Conservation (phyloP, 2,797 vertebrate genomes). For the Malacoctenus gilli region DNA sequence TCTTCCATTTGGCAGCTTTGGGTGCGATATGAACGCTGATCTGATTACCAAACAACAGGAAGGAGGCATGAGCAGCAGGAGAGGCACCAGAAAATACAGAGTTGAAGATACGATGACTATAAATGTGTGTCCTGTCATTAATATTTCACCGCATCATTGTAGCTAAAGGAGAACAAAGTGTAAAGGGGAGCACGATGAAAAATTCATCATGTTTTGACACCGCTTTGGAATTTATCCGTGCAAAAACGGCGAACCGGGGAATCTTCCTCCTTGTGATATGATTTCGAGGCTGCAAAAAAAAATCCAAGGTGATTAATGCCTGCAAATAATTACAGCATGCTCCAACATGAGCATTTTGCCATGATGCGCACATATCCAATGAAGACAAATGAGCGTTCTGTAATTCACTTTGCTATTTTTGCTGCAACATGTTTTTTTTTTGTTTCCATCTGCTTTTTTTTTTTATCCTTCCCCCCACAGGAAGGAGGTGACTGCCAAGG, state of each 20-base stretch:
- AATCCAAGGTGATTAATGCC: conserved; percentile 50
- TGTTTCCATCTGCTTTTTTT: conserved; percentile 5
- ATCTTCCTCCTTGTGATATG: conserved; percentile 30
- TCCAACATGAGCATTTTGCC: conserved; percentile 16
- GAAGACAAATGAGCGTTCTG: conserved; percentile 35
- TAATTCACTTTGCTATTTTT: conserved; percentile 23
- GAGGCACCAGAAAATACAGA: conserved; percentile 53
- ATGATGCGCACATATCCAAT: conserved; percentile 8
- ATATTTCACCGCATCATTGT: conserved; percentile 78
- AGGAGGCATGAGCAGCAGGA: conserved; percentile 62
- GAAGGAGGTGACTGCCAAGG: conserved; percentile 56
- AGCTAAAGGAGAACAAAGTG: conserved; percentile 70
- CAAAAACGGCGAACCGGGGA: conserved; percentile 51
- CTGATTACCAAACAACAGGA: conserved; percentile 76
- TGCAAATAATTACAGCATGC: conserved; percentile 29
- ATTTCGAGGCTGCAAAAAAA: conserved; percentile 38
- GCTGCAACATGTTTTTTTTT: background rate
- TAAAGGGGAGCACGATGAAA: conserved; percentile 77
- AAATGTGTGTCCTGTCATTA: conserved; percentile 74
- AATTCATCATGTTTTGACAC: conserved; percentile 77
- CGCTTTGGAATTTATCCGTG: conserved; percentile 59
- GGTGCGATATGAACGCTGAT: conserved; percentile 73
- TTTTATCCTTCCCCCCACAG: conserved; percentile 3
- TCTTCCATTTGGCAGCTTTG: conserved; percentile 75
- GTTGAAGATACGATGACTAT: conserved; percentile 43